Conservation (phyloP, 2,888 invertebrate genomes). For the Lasius fuliginosus region DNA sequence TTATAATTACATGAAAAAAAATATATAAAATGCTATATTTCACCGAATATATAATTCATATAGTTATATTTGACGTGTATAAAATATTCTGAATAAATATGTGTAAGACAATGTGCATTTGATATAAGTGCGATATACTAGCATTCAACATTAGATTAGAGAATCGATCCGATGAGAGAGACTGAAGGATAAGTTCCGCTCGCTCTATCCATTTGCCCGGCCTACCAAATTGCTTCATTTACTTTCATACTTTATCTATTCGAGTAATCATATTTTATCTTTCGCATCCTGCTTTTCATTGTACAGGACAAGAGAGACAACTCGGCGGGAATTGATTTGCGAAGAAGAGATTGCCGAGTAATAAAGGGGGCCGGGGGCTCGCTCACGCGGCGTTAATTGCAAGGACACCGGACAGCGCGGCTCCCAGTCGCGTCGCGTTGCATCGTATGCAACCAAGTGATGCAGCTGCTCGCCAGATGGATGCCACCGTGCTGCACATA, state of each 20-base stretch:
- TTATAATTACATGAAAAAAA: not conserved
- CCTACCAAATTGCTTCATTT: constrained; percentile 31
- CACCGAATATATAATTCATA: not conserved
- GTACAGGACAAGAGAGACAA: constrained; percentile 22
- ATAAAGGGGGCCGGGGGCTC: constrained; percentile 34
- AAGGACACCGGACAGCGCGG: constrained; percentile 58
- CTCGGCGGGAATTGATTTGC: constrained; percentile 69
- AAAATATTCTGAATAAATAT: no score
- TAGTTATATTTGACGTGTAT: no score
- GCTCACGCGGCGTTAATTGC: constrained; percentile 72
- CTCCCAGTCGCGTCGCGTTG: not conserved
- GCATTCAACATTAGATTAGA: not conserved
- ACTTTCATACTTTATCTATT: constrained; percentile 39
- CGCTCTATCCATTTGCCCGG: constrained; percentile 14
- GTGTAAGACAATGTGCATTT: not conserved
- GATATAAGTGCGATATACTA: not conserved
- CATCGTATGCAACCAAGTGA: constrained; percentile 12
- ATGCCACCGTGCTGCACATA: constrained; percentile 30
- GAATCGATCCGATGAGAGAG: not conserved
- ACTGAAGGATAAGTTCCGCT: constrained; percentile 20
- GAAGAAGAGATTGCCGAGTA: constrained; percentile 54
- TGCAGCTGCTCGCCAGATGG: constrained; percentile 24
- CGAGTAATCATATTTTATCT: constrained; percentile 25
- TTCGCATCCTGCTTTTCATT: constrained; percentile 26
- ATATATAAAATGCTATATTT: not conserved